These are phyloP conservation scores for Edolisoma coerulescens DNA, from an alignment of 2,113 vertebrate genomes.

Conservation along the genomic window DNA sequence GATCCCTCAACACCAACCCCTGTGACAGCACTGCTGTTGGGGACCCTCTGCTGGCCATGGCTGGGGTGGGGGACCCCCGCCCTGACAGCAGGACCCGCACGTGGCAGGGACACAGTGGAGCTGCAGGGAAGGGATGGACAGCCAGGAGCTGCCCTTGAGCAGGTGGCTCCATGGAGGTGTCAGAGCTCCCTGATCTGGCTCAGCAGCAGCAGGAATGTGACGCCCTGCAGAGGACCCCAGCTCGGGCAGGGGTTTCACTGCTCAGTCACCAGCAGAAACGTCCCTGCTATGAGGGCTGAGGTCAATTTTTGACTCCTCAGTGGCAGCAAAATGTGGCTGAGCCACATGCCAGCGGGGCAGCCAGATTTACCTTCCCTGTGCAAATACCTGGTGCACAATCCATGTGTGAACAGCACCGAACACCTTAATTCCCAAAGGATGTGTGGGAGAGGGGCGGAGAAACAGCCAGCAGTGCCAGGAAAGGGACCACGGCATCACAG, in stretches of 20 bases:
- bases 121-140: too few species aligned
- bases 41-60: background rate
- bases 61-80: background rate
- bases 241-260: background rate
- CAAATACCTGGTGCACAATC: background rate
- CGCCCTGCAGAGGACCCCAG: background rate
- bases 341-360: background rate
- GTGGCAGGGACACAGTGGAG: background rate
- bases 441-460: background rate
- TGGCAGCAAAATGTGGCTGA: background rate
- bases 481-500: background rate
- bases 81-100: background rate
- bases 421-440: background rate
- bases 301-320: accelerated
- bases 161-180: accelerated
- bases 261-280: background rate
- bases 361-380: accelerated
- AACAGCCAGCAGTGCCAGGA: background rate
- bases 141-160: background rate
- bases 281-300: accelerated
- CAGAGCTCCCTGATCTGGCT: background rate
- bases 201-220: background rate
- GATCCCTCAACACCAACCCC: background rate
- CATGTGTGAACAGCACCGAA: background rate
- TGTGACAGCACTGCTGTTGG: background rate